Evolutionary conservation across 2,113 vertebrate genomes (phyloP).

Genomic region (human (Homo sapiens)): DNA sequence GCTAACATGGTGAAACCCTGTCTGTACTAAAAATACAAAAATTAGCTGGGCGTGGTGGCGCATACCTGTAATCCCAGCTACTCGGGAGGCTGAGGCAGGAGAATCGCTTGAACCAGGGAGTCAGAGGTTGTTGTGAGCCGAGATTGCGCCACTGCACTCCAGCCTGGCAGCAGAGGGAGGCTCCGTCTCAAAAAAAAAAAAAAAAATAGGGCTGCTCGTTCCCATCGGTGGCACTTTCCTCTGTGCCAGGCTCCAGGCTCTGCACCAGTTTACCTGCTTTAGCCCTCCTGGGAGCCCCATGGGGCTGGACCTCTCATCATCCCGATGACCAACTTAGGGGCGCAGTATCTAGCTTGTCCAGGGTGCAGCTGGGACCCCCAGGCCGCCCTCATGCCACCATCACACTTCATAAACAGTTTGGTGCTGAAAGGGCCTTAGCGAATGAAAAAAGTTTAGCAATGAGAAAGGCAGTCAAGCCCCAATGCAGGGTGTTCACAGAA

Average conservation of each 20-base stretch:
- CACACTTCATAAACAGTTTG: not conserved
- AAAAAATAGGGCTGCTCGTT: not conserved
- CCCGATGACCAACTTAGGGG: not conserved
- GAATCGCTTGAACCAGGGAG: too few relatives aligned
- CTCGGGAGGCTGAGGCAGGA: too few relatives aligned
- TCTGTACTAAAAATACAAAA: too few relatives aligned
- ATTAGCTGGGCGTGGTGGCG: too few relatives aligned
- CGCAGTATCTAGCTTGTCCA: too few relatives aligned
- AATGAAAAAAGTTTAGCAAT: not conserved
- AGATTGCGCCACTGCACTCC: too few relatives aligned
- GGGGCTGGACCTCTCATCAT: not conserved
- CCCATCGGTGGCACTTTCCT: accelerated
- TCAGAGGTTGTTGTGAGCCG: too few relatives aligned
- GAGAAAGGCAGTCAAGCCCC: not conserved
- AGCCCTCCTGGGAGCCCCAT: not conserved
- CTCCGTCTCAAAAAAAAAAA: too few relatives aligned
- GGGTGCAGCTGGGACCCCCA: not conserved
- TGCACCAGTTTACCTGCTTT: not conserved
- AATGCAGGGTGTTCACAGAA: not conserved
- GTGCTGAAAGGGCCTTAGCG: not conserved
- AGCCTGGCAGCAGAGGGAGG: too few relatives aligned
- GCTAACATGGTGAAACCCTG: too few relatives aligned
- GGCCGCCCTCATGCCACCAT: not conserved
- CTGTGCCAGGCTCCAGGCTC: not conserved
- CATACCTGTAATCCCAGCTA: too few relatives aligned